Base-by-base conservation (phyloP, 2,113 vertebrate genomes). In the Dinomys branickii region DNA sequence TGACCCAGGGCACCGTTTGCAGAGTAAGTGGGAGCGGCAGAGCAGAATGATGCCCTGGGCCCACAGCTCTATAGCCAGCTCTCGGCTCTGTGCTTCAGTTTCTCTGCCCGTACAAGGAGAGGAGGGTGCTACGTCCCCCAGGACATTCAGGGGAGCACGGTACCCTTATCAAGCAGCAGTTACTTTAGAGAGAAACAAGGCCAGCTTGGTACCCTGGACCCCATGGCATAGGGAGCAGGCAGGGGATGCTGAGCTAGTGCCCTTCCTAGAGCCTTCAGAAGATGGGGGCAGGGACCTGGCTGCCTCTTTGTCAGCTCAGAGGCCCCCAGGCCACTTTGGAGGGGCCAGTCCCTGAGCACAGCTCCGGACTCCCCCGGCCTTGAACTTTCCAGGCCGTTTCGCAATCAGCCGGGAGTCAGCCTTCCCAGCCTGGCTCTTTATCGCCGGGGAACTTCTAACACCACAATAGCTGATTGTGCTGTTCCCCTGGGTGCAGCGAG, bases 351-450 rank as follows among this genome's bases (percentile, higher is more conserved):
- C 13, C 38, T 1, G 58, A 12, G 2, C n/a, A 0, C 3, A 0
- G n/a, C 1, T 9, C 75, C 28, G 10, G 1, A 16, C 94, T 90
- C 90, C 83, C 58, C 0, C 3, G 50, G 86, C 97, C 97, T 97
- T 97, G 96, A 97, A 92, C 97, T 94, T 88, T 65, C 92, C 12
- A 10, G 73, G 58, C 94, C 47, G 52, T 69, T 88, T n/a, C 61
- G 82, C 93, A 80, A 56, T 47, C 73, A 6, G 56, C 22, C 52
- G 38, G 75, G 92, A 71, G 92, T 90, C 78, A 1, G 91, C 77
- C 0, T 82, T 69, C n/a, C 92, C 28, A 38, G 90, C 30, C 69
- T 20, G n/a, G 9, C 50, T 56, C 12, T 96, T 97, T 96, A 98
- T 98, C 97, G 1, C 96, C 2, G 19, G 75, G 93, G 88, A 47